phyloP scores from a whole-genome alignment of 2,888 invertebrate species.

The Ceramica pisi region DNA sequence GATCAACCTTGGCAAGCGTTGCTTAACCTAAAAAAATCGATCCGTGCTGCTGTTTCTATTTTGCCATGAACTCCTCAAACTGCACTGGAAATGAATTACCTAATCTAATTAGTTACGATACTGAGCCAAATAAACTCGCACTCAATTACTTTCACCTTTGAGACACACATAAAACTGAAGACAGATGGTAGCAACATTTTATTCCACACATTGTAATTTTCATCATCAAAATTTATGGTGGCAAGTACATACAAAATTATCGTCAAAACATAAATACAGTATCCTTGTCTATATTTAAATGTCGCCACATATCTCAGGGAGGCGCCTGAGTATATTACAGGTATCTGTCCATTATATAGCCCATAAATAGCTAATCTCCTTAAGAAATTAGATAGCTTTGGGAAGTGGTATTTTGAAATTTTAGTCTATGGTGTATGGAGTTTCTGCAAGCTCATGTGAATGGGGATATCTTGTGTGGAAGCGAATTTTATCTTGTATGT shows the following conservation, averaged over 20 bases:
- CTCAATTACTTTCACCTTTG: background rate
- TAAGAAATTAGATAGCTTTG: slow-evolving; percentile 63
- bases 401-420: slow-evolving; percentile 59
- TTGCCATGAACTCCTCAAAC: no score
- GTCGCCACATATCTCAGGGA: slow-evolving; percentile 49
- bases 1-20: no score
- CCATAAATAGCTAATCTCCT: slow-evolving; percentile 50
- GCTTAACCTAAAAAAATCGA: no score
- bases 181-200: slow-evolving; percentile 10
- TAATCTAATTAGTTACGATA: background rate
- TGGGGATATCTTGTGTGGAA: slow-evolving; percentile 43
- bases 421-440: slow-evolving; percentile 52
- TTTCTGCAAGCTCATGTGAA: slow-evolving; percentile 57
- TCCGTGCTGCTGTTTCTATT: no score
- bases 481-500: slow-evolving; percentile 38
- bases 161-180: slow-evolving; percentile 16
- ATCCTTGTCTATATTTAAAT: slow-evolving; percentile 27
- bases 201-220: slow-evolving; percentile 25
- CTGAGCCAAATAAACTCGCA: background rate
- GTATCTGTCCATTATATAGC: slow-evolving; percentile 51
- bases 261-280: slow-evolving; percentile 31
- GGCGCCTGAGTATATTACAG: slow-evolving; percentile 55
- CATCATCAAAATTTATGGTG: slow-evolving; percentile 25
- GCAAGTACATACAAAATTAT: slow-evolving; percentile 22
- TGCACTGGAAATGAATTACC: background rate